Evolutionary conservation across 92 coral and sea anemone species (phyloP).

Genomic region (Porites cylindrica): DNA sequence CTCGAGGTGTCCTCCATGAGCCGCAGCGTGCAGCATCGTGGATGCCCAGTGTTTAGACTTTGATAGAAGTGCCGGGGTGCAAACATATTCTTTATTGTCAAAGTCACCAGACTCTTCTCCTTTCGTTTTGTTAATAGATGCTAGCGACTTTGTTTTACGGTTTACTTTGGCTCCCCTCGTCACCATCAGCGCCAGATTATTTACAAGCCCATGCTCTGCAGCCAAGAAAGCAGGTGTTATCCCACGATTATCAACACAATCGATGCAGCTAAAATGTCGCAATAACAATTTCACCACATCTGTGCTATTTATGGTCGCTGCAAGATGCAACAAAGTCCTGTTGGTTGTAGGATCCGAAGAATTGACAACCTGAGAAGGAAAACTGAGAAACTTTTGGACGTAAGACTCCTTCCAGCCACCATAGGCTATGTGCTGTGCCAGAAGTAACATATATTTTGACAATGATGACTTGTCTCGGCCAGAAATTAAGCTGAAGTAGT

Average conservation of each 20-base stretch:
- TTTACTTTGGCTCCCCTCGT: conserved; percentile 63
- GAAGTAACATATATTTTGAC: background rate
- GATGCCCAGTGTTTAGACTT: conserved; percentile 48
- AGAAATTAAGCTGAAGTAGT: conserved; percentile 11
- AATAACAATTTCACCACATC: conserved; percentile 47
- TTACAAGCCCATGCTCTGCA: conserved; percentile 1
- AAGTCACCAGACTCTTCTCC: background rate
- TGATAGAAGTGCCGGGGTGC: conserved; percentile 34
- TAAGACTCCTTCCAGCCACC: conserved; percentile 45
- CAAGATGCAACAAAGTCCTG: conserved; percentile 67
- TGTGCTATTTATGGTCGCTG: conserved; percentile 44
- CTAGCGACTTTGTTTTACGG: conserved; percentile 29
- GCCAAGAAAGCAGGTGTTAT: background rate
- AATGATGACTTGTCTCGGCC: conserved; percentile 6
- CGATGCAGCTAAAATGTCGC: conserved; percentile 53
- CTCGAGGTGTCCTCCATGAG: conserved; percentile 22
- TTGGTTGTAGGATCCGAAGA: conserved; percentile 30
- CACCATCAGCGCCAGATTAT: conserved; percentile 54
- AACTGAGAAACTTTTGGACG: conserved; percentile 21
- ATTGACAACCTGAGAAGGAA: background rate
- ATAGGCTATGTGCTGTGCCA: conserved; percentile 50
- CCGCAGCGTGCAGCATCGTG: conserved; percentile 56
- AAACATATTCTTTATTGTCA: background rate
- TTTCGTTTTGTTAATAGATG: background rate
- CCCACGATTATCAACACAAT: conserved; percentile 50